Percentiles rank a stretch among this genome's conserved stretches.
phyloP scores from a whole-genome alignment of 2,888 invertebrate species.

The Sinopyrophorus schimmeli region DNA sequence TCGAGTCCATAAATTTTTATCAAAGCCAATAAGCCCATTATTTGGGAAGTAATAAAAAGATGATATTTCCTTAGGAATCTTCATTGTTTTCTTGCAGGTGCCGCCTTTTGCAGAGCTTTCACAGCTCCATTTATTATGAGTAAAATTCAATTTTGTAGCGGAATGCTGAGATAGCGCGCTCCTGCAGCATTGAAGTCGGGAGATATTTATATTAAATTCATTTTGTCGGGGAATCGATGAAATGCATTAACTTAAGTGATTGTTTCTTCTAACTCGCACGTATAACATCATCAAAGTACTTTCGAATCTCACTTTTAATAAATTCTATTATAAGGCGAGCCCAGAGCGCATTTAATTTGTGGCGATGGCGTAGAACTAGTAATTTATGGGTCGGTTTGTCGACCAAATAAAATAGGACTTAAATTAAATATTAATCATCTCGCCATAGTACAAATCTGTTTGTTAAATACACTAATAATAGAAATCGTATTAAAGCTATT shows the following conservation, averaged over 20 bases:
- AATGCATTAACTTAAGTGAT: constrained; percentile 17
- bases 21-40: constrained; percentile 39
- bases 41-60: constrained; percentile 38
- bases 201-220: constrained; percentile 29
- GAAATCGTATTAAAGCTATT: constrained; percentile 31
- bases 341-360: too few relatives aligned
- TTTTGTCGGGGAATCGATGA: constrained; percentile 21
- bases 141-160: constrained; percentile 35
- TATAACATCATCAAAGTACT: too few relatives aligned
- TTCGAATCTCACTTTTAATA: too few relatives aligned
- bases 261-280: too few relatives aligned
- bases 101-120: constrained; percentile 30
- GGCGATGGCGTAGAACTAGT: too few relatives aligned
- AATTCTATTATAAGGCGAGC: too few relatives aligned
- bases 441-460: constrained; percentile 25
- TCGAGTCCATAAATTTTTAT: constrained; percentile 34
- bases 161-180: constrained; percentile 31
- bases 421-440: constrained; percentile 12
- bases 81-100: constrained; percentile 38
- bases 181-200: constrained; percentile 22
- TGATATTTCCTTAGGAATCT: constrained; percentile 35
- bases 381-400: too few relatives aligned
- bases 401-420: too few relatives aligned
- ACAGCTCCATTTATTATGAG: constrained; percentile 38
- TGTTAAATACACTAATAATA: constrained; percentile 29